Evolutionary conservation across 2,797 vertebrate species (phyloP).

Genomic region (Gila robusta): DNA sequence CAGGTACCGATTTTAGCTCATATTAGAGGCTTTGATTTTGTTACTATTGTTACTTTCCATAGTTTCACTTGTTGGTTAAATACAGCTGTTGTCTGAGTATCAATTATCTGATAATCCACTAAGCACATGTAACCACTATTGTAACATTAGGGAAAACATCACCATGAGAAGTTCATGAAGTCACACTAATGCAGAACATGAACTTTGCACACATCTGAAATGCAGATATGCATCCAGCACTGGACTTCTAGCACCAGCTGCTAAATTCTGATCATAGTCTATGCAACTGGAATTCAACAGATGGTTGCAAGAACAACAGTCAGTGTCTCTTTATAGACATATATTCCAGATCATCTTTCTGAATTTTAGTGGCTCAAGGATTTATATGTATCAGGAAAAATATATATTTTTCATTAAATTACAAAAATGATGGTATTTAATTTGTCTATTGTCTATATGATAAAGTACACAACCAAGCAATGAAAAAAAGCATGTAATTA

Average conservation of each 20-base stretch:
- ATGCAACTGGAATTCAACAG: slow-evolving; percentile 1
- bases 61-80: slow-evolving; percentile 6
- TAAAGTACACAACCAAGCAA: too few species aligned
- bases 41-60: background rate
- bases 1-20: slow-evolving; percentile 59
- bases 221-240: background rate
- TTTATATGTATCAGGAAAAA: background rate
- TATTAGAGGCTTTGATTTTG: background rate
- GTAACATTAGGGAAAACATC: background rate
- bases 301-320: slow-evolving; percentile 18
- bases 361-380: background rate
- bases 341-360: background rate
- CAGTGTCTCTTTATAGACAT: slow-evolving; percentile 5
- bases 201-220: slow-evolving; percentile 4
- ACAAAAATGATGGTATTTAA: background rate
- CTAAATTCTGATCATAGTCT: slow-evolving; percentile 25
- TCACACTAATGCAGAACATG: background rate
- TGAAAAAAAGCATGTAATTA: too few species aligned
- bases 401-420: background rate
- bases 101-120: background rate
- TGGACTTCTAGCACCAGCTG: slow-evolving; percentile 12
- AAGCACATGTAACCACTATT: background rate
- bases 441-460: background rate
- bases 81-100: background rate
- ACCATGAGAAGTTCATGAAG: background rate